These are phyloP conservation scores for Trichoplusia ni DNA, from an alignment of 1,140 invertebrate species.

Conservation along the genomic window DNA sequence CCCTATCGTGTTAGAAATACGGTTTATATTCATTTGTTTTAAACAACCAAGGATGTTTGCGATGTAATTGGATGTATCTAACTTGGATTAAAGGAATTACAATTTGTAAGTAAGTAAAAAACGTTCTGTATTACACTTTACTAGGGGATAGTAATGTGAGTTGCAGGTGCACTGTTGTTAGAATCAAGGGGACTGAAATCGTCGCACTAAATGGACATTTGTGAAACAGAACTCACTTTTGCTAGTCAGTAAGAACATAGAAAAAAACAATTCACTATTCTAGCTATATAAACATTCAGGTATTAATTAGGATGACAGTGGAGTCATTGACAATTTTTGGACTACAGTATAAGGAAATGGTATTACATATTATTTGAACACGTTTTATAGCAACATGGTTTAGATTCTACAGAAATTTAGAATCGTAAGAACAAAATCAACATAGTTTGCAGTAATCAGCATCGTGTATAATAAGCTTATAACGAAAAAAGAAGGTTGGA, in stretches of 20 bases:
- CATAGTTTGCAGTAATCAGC: too few relatives aligned
- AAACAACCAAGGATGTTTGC: slow-evolving; percentile 50
- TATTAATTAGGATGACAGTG: too few relatives aligned
- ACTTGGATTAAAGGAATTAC: slow-evolving; percentile 78
- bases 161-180: slow-evolving; percentile 68
- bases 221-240: neutral
- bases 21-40: neutral
- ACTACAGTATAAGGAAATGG: too few relatives aligned
- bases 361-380: too few relatives aligned
- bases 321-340: too few relatives aligned
- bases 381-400: too few relatives aligned
- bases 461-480: too few relatives aligned
- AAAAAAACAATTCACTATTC: too few relatives aligned
- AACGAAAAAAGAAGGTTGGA: too few relatives aligned
- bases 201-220: slow-evolving; percentile 15
- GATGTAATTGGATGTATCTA: slow-evolving; percentile 77
- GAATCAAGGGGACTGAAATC: slow-evolving; percentile 55
- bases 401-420: too few relatives aligned
- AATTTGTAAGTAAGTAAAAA: slow-evolving; percentile 77
- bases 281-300: too few relatives aligned
- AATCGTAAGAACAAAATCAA: too few relatives aligned
- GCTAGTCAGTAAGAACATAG: neutral
- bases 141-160: slow-evolving; percentile 54
- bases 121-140: slow-evolving; percentile 47
- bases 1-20: slow-evolving; percentile 29